phyloP scores from a whole-genome alignment of 35 echinoderm and acorn worm species.

The Heliocidaris erythrogramma region DNA sequence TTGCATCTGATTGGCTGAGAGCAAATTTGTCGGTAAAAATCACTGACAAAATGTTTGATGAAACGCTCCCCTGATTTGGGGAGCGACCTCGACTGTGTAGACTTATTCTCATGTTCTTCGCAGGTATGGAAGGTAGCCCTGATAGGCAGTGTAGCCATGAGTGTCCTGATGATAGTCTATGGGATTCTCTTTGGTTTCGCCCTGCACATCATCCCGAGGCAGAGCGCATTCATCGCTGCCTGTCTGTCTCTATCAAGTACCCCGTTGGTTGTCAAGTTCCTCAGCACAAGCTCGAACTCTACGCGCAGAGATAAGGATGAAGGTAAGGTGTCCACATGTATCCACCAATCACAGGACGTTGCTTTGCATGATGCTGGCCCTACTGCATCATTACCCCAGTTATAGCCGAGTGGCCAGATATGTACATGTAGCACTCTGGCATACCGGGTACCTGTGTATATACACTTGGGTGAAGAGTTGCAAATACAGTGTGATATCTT shows the following conservation, averaged over 20 bases:
- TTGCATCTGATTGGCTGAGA: too few species aligned
- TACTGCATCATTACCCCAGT: too few species aligned
- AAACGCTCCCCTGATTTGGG: too few species aligned
- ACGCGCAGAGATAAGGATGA: slow-evolving; percentile 62
- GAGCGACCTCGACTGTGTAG: background rate
- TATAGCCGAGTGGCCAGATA: too few species aligned
- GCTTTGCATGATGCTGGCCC: too few species aligned
- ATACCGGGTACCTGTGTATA: too few species aligned
- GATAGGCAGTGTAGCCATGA: slow-evolving; percentile 86
- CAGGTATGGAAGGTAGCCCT: slow-evolving; percentile 94
- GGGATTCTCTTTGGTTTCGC: slow-evolving; percentile 82
- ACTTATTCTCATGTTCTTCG: background rate
- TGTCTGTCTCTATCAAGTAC: slow-evolving; percentile 96
- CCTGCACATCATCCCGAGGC: slow-evolving; percentile 78
- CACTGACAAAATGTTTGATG: too few species aligned
- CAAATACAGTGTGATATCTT: too few species aligned
- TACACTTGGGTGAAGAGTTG: too few species aligned
- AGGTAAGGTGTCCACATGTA: slow-evolving; percentile 36
- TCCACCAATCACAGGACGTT: too few species aligned
- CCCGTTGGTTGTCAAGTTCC: slow-evolving; percentile 94
- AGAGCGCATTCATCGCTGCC: slow-evolving; percentile 93
- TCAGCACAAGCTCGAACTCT: slow-evolving; percentile 51
- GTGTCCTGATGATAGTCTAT: slow-evolving; percentile 84
- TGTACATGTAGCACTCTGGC: too few species aligned
- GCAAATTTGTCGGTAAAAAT: too few species aligned